These are phyloP conservation scores for Aporophyla nigra DNA, from an alignment of 2,888 invertebrate species.

Conservation along the genomic window DNA sequence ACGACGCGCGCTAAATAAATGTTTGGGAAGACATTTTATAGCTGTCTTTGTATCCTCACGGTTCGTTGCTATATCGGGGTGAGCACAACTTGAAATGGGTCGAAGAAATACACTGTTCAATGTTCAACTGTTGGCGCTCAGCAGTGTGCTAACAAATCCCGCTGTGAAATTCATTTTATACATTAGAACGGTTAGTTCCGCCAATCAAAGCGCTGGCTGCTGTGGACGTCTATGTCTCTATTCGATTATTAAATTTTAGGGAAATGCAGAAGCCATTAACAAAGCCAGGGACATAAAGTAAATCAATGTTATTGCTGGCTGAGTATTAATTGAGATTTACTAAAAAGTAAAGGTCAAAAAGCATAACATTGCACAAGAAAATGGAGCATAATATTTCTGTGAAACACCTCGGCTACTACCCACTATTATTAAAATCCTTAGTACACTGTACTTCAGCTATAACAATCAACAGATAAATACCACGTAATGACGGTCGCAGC, in stretches of 20 bases:
- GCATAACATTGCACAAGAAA: conserved; percentile 2
- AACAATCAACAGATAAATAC: conserved; percentile 31
- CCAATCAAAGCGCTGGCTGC: conserved; percentile 13
- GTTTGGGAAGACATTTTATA: conserved; percentile 60
- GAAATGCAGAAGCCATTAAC: not conserved
- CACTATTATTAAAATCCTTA: conserved; percentile 1
- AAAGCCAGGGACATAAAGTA: not conserved
- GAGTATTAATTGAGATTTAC: not conserved
- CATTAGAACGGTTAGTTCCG: conserved; percentile 20
- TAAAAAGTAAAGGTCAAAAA: not conserved
- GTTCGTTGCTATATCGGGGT: not conserved
- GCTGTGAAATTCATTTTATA: no score
- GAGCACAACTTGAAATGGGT: conserved; percentile 32
- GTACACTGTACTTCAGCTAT: conserved; percentile 12
- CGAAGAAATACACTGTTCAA: no score
- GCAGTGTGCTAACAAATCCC: no score
- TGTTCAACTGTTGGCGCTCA: no score
- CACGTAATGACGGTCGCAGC: conserved; percentile 16
- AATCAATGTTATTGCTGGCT: not conserved
- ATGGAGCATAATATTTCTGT: not conserved
- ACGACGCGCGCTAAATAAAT: conserved; percentile 64
- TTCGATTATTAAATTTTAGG: conserved; percentile 9
- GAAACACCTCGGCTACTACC: not conserved
- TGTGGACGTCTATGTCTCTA: not conserved
- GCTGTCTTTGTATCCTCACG: conserved; percentile 51